A percentile compares a stretch with the other conserved stretches of the same genome.
These are phyloP conservation scores for Rhineura floridana DNA, from an alignment of 2,113 vertebrate genomes.

Conservation along the genomic window DNA sequence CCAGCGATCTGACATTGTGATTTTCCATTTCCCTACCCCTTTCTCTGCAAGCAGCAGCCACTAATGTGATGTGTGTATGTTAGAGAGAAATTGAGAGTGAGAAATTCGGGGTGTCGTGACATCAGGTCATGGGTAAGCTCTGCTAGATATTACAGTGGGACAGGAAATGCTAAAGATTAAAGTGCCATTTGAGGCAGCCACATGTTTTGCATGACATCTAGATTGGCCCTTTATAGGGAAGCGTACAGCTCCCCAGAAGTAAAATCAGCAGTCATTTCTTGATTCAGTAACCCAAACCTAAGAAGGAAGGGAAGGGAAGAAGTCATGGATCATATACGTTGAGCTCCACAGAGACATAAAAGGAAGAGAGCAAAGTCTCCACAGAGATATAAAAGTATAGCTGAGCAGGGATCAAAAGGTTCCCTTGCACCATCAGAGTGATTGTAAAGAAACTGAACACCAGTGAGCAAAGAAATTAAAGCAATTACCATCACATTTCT, in stretches of 20 bases:
- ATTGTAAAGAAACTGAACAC: neutral
- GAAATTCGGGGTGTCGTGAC: neutral
- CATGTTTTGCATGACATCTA: neutral
- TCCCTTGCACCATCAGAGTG: neutral
- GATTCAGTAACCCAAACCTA: neutral
- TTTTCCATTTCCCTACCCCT: neutral
- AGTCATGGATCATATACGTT: neutral
- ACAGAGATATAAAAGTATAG: neutral
- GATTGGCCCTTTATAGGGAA: neutral
- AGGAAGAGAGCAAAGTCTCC: neutral
- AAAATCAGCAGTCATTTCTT: neutral
- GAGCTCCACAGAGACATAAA: neutral
- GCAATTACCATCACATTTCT: conserved; percentile 10
- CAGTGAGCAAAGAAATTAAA: neutral
- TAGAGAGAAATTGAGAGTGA: neutral
- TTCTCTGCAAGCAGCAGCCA: neutral
- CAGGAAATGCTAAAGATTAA: too few relatives aligned
- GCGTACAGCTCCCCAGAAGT: neutral
- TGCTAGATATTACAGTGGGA: too few relatives aligned
- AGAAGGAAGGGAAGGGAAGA: neutral
- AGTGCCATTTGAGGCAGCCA: neutral
- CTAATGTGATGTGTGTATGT: neutral
- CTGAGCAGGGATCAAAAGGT: neutral
- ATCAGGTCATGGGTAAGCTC: neutral
- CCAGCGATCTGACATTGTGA: neutral